These are phyloP conservation scores for Noturus placidus DNA, from an alignment of 2,113 vertebrate genomes.

Conservation along the genomic window DNA sequence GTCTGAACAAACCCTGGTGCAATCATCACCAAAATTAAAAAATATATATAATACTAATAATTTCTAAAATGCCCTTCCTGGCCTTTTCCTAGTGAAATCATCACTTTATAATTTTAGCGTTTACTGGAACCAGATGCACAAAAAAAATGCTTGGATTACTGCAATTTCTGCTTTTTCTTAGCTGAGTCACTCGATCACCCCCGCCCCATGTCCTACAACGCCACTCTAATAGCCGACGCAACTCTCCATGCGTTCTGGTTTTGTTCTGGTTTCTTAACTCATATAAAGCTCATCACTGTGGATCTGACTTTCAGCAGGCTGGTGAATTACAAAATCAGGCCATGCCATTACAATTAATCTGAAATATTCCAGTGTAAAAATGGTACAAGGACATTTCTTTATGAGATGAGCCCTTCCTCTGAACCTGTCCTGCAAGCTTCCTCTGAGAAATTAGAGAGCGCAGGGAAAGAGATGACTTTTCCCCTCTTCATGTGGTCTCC, in stretches of 20 bases:
- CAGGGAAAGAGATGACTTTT: slow-evolving; percentile 64
- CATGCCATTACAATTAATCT: slow-evolving; percentile 38
- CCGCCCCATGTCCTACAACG: slow-evolving; percentile 3
- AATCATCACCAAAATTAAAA: neutral
- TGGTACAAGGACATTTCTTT: slow-evolving; percentile 37
- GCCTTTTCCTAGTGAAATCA: slow-evolving; percentile 10
- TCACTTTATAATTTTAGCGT: neutral
- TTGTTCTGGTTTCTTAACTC: slow-evolving; percentile 3
- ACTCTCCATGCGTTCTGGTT: neutral
- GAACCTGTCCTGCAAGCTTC: slow-evolving; percentile 50
- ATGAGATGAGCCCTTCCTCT: slow-evolving; percentile 57
- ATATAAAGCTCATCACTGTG: slow-evolving; percentile 24
- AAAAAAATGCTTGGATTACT: neutral
- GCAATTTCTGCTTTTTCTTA: slow-evolving; percentile 8
- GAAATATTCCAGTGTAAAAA: slow-evolving; percentile 47
- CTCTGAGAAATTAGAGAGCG: slow-evolving; percentile 55
- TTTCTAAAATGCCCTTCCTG: slow-evolving; percentile 12
- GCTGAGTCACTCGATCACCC: neutral
- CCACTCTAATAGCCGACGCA: slow-evolving; percentile 9
- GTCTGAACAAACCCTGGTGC: slow-evolving; percentile 1
- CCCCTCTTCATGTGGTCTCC: slow-evolving; percentile 66
- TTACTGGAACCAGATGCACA: slow-evolving; percentile 23
- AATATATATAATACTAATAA: too few species aligned
- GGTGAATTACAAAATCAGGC: slow-evolving; percentile 44
- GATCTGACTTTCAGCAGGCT: neutral